Evolutionary conservation across 2,797 vertebrate genomes (phyloP).

Genomic region (Buceros bicornis): DNA sequence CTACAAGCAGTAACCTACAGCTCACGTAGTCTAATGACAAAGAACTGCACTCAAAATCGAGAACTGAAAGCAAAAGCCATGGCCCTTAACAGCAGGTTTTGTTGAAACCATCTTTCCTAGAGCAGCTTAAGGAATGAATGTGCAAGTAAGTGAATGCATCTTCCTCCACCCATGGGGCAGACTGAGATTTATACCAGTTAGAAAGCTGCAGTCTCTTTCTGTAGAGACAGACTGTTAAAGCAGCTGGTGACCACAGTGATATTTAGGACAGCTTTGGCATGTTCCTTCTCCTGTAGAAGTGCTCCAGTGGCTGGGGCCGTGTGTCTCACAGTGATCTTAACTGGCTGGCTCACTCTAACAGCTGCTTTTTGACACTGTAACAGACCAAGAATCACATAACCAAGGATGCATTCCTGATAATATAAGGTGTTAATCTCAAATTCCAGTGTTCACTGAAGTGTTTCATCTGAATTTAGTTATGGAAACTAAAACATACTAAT

Average conservation of each 20-base stretch:
- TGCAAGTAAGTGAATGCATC: background rate
- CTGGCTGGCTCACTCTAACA: background rate
- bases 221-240: background rate
- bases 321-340: background rate
- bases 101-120: background rate
- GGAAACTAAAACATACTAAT: background rate
- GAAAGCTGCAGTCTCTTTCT: background rate
- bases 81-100: background rate
- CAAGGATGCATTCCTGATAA: background rate
- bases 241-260: background rate
- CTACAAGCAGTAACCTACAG: background rate
- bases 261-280: background rate
- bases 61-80: background rate
- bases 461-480: background rate
- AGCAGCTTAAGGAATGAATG: background rate
- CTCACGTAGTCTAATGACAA: background rate
- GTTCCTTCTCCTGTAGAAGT: background rate
- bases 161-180: background rate
- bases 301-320: background rate
- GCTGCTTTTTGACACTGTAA: background rate
- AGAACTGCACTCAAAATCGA: background rate
- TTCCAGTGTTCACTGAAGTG: background rate
- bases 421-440: background rate
- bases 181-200: background rate
- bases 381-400: background rate